Evolutionary conservation across 1,140 invertebrate genomes (phyloP), one percentile per base, ranked within the genome.

Genomic region (Drosophila ficusphila): DNA sequence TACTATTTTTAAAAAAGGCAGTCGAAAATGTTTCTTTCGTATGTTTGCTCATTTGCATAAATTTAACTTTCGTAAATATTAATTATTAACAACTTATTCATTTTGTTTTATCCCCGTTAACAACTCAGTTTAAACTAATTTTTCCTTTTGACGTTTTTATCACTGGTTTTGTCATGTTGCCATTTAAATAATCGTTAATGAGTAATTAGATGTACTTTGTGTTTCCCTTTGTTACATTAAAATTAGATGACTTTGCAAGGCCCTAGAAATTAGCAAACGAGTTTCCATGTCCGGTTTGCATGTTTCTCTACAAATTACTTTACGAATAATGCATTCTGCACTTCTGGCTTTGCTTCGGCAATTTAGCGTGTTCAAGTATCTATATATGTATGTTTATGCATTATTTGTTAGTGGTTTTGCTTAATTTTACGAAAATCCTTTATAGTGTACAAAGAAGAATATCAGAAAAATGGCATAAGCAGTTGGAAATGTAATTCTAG

Each of bases 361-460:
- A 57, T 65, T 75, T 58, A 70, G 39, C 47, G 48, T 51, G 54
- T 61, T 65, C 27, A 39, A 58, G 33, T 53, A 39, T 53, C 38
- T 42, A 47, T 52, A 62, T 67, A 39, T 60, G 49, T 58, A 52
- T 44, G 54, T 51, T 29, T 75, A 57, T 49, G 70, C 42, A 36
- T 57, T 64, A 34, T 25, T 12, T 54, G n/a, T 39, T 34, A 47
- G 38, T 52, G 41, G 44, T 60, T 73, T 64, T 62, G 70, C 74
- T 82, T 89, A 82, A 36, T 89, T 76, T 93, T 94, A 94, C 93
- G 93, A 94, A 91, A 94, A 94, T 91, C 93, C 93, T 91, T 96
- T 97, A 92, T 97, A 97, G 93, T 97, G 96, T 78, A 97, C 96
- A 93, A 98, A 98, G 94, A 98, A 98, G 93, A 97, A 98, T 90